phyloP scores from a whole-genome alignment of 1,140 invertebrate species.

The Brachionus rotundiformis region DNA sequence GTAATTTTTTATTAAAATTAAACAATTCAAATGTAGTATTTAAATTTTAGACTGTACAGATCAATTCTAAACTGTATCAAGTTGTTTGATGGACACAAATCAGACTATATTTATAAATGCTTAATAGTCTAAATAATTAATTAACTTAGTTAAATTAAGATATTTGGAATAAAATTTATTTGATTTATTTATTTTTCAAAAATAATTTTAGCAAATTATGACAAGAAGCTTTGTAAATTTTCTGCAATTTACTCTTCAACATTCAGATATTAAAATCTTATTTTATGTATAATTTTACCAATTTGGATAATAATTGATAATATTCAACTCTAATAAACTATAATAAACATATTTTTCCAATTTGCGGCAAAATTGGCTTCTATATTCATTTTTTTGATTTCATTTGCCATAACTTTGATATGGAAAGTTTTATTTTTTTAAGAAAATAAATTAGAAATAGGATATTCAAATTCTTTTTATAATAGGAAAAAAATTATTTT shows the following conservation, averaged over 20 bases:
- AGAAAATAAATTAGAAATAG: neutral
- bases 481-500: constrained; percentile 2
- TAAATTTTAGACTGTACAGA: too few species aligned
- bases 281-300: constrained; percentile 17
- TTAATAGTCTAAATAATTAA: too few species aligned
- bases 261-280: constrained; percentile 3
- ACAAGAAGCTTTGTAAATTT: neutral
- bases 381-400: neutral
- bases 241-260: neutral
- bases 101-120: too few species aligned
- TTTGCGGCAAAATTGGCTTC: neutral
- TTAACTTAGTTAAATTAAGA: too few species aligned
- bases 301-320: constrained; percentile 17
- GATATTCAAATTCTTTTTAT: neutral
- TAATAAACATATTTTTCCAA: neutral
- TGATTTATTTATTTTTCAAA: too few species aligned
- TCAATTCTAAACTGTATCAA: too few species aligned
- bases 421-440: neutral
- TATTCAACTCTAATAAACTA: neutral
- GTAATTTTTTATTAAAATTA: too few species aligned
- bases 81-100: too few species aligned
- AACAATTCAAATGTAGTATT: too few species aligned
- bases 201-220: neutral
- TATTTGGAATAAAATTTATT: too few species aligned
- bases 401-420: neutral